These are phyloP conservation scores for Cantharis rustica DNA, from an alignment of 2,888 invertebrate species.

Conservation along the genomic window DNA sequence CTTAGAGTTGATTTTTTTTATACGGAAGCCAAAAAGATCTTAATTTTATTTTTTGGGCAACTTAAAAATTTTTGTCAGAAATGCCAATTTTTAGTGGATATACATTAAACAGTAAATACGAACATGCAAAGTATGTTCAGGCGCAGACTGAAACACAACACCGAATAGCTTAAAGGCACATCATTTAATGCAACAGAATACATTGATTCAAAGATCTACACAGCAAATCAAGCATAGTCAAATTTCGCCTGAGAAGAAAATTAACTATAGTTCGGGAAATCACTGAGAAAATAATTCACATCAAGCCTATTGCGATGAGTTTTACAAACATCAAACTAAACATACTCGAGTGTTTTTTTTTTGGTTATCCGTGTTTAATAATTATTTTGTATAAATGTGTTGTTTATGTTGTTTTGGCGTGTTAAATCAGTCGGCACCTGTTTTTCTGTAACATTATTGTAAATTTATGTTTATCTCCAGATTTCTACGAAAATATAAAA, in stretches of 20 bases:
- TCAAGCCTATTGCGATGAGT: constrained; percentile 17
- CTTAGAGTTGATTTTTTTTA: not conserved
- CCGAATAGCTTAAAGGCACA: constrained; percentile 24
- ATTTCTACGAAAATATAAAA: constrained; percentile 36
- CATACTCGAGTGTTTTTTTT: constrained; percentile 22
- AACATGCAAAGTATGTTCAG: constrained; percentile 44
- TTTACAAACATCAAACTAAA: constrained; percentile 27
- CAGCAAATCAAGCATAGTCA: not conserved
- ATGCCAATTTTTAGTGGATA: constrained; percentile 2
- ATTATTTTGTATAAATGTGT: constrained; percentile 17
- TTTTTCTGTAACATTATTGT: constrained; percentile 22
- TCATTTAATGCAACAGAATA: constrained; percentile 23
- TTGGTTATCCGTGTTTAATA: constrained; percentile 15
- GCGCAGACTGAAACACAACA: constrained; percentile 51
- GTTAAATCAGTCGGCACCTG: constrained; percentile 52
- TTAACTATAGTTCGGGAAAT: constrained; percentile 9
- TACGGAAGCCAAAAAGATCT: not conserved
- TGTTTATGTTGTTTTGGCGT: constrained; percentile 20
- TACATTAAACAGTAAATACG: constrained; percentile 20
- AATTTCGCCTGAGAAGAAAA: not conserved
- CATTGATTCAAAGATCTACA: not conserved
- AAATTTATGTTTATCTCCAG: constrained; percentile 35
- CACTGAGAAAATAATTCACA: constrained; percentile 18
- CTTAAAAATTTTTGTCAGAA: not conserved
- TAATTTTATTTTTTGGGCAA: not conserved